Percentiles rank a stretch among this genome's conserved stretches.
These are phyloP conservation scores for Bryconaethiops microstoma DNA, from an alignment of 2,797 vertebrate species.

Conservation along the genomic window DNA sequence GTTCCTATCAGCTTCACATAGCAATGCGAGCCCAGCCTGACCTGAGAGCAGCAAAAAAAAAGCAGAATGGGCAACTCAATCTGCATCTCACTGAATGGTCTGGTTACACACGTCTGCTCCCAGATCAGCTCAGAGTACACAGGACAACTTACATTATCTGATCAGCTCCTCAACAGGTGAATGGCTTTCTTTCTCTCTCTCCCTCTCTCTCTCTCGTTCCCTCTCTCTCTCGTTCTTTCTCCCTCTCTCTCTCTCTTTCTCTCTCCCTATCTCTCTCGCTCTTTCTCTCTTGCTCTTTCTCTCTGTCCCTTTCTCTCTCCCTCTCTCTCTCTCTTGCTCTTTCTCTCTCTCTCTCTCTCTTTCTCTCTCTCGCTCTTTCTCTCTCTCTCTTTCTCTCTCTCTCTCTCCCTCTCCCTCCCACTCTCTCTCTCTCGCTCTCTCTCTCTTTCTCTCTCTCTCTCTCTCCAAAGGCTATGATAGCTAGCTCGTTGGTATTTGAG, in stretches of 20 bases:
- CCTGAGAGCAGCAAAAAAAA: slow-evolving; percentile 36
- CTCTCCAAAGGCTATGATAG: slow-evolving; percentile 22
- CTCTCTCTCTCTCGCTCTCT: slow-evolving; percentile 13
- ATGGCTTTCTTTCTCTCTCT: slow-evolving; percentile 14
- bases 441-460: slow-evolving; percentile 5
- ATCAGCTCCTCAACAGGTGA: slow-evolving; percentile 49
- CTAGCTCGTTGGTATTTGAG: slow-evolving; percentile 29
- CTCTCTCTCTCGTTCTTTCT: too few relatives aligned
- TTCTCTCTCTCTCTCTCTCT: background rate
- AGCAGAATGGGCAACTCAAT: slow-evolving; percentile 8
- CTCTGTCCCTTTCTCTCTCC: background rate
- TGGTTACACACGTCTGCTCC: slow-evolving; percentile 29
- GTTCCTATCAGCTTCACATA: slow-evolving; percentile 53
- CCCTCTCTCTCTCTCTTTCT: too few relatives aligned
- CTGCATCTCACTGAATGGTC: slow-evolving; percentile 8
- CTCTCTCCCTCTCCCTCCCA: slow-evolving; percentile 12
- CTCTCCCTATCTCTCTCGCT: too few relatives aligned
- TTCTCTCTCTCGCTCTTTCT: too few relatives aligned
- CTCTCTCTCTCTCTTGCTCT: background rate
- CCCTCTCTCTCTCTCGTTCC: background rate
- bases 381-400: background rate
- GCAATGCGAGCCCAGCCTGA: slow-evolving; percentile 33
- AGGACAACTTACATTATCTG: slow-evolving; percentile 24
- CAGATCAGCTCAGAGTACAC: slow-evolving; percentile 9
- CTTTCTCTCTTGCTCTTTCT: background rate